These are phyloP conservation scores for Tetranychus truncatus DNA, from an alignment of 2,888 invertebrate genomes.

Conservation along the genomic window DNA sequence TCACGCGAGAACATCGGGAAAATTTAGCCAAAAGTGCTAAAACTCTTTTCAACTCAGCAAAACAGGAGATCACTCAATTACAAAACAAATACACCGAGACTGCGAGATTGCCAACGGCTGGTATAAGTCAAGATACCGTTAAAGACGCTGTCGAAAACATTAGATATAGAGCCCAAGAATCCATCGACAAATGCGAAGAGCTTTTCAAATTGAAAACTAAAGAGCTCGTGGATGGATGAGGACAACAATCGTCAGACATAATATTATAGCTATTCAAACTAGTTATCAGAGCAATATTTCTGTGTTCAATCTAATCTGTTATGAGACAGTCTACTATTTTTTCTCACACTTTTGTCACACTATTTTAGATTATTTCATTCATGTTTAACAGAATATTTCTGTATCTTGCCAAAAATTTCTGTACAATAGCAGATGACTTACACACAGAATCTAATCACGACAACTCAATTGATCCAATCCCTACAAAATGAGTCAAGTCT, in stretches of 20 bases:
- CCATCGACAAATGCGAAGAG: conserved; percentile 10
- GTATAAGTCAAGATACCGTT: conserved; percentile 49
- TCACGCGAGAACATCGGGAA: conserved; percentile 82
- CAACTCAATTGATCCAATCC: too few relatives aligned
- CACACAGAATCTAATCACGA: too few relatives aligned
- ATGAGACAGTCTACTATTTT: too few relatives aligned
- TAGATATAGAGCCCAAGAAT: conserved; percentile 4
- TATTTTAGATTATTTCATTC: too few relatives aligned
- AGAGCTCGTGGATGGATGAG: conserved; percentile 6
- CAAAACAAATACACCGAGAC: conserved; percentile 53
- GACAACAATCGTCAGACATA: neutral
- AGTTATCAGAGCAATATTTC: too few relatives aligned
- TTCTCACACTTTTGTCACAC: too few relatives aligned
- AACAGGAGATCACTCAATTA: conserved; percentile 52
- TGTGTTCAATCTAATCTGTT: too few relatives aligned
- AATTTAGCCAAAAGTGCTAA: conserved; percentile 71
- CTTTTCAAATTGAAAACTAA: conserved; percentile 6
- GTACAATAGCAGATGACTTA: too few relatives aligned
- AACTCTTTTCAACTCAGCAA: conserved; percentile 54
- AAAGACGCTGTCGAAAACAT: conserved; percentile 45
- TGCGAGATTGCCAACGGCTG: conserved; percentile 45
- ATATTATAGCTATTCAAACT: neutral
- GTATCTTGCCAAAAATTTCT: too few relatives aligned
- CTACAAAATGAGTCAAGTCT: too few relatives aligned
- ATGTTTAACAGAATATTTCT: too few relatives aligned